A percentile compares a stretch with the other conserved stretches of the same genome.
Evolutionary conservation across 2,797 vertebrate species (phyloP).

Genomic region (Platalea minor): DNA sequence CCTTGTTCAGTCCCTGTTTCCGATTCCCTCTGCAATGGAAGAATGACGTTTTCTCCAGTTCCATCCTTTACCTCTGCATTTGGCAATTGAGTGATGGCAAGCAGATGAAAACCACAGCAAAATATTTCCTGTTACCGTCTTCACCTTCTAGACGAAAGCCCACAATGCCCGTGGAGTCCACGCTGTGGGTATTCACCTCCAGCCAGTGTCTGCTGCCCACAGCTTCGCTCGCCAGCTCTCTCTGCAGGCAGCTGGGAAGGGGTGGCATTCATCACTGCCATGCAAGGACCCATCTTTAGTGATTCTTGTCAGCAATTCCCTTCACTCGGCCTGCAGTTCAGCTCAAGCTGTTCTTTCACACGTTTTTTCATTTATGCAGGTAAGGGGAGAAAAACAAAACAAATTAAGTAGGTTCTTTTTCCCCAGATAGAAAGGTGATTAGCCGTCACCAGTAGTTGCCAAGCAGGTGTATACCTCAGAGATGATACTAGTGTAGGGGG

Average conservation of each 20-base stretch:
- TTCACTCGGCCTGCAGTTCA: not conserved
- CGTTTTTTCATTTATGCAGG: not conserved
- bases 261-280: not conserved
- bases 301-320: not conserved
- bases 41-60: not conserved
- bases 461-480: conserved; percentile 15
- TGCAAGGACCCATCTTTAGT: not conserved
- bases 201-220: not conserved
- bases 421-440: not conserved
- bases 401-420: not conserved
- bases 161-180: not conserved
- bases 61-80: not conserved
- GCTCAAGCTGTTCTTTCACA: not conserved
- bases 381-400: not conserved
- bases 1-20: not conserved
- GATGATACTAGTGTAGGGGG: not conserved
- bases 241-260: not conserved
- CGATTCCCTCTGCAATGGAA: not conserved
- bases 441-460: not conserved
- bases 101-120: not conserved
- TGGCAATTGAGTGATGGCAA: not conserved
- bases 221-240: not conserved
- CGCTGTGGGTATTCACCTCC: not conserved
- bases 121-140: not conserved
- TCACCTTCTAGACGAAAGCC: not conserved